phyloP scores from a whole-genome alignment of 2,113 vertebrate genomes.

The Uria aalge region DNA sequence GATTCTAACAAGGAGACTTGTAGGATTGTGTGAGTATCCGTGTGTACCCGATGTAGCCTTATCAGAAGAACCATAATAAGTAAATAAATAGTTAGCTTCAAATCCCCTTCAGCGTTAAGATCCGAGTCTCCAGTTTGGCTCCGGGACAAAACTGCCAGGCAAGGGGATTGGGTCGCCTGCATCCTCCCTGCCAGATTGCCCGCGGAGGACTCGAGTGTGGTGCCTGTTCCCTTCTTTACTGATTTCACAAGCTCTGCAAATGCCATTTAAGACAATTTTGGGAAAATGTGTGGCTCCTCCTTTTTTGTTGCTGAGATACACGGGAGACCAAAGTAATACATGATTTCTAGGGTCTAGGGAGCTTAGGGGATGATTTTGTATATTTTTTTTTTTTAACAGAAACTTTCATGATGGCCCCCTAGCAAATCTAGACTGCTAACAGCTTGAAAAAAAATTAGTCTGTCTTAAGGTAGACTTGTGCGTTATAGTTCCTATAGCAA shows the following conservation, averaged over 20 bases:
- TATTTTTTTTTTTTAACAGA: background rate
- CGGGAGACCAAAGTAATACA: background rate
- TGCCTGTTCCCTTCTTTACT: background rate
- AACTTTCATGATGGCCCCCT: background rate
- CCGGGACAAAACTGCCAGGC: background rate
- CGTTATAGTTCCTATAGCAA: background rate
- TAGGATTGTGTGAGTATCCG: background rate
- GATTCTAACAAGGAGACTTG: background rate
- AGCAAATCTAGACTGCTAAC: background rate
- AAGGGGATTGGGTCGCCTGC: background rate
- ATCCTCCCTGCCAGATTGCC: background rate
- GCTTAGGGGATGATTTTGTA: too few relatives aligned
- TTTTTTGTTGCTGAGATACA: background rate
- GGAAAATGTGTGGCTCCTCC: background rate
- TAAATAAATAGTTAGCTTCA: background rate
- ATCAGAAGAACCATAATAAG: background rate
- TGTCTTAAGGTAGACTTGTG: background rate
- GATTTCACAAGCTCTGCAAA: background rate
- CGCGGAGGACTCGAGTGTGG: background rate
- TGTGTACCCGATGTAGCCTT: background rate
- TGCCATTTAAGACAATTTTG: background rate
- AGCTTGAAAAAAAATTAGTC: background rate
- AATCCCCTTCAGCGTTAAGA: fast-evolving
- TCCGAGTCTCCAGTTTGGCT: background rate
- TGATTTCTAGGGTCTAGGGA: background rate